phyloP scores from a whole-genome alignment of 2,888 invertebrate genomes.

The Julus scandinavius region DNA sequence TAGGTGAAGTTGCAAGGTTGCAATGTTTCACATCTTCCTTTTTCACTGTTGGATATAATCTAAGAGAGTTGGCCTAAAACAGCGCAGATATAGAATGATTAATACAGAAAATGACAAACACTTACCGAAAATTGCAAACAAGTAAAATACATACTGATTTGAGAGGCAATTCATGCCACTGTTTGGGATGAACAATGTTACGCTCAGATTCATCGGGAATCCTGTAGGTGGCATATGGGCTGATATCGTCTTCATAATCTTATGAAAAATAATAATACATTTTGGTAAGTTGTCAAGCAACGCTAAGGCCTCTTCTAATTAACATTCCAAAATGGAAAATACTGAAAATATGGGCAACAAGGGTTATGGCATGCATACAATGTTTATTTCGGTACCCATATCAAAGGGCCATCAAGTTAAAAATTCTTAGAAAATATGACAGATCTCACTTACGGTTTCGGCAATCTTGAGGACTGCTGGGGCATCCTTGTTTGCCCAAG shows the following conservation, averaged over 20 bases:
- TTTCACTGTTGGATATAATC: conserved; percentile 48
- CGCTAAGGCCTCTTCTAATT: no score
- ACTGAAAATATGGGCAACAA: no score
- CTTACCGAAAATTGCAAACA: not conserved
- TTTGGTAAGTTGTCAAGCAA: no score
- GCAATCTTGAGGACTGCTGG: conserved; percentile 44
- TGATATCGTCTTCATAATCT: conserved; percentile 56
- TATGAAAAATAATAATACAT: not conserved
- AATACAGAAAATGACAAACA: not conserved
- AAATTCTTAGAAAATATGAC: no score
- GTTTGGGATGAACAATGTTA: conserved; percentile 45
- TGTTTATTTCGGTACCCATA: no score
- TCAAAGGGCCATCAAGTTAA: not conserved
- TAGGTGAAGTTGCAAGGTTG: conserved; percentile 9
- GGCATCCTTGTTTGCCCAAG: conserved; percentile 33
- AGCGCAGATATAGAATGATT: not conserved
- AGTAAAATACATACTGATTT: conserved; percentile 54
- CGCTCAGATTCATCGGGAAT: conserved; percentile 55
- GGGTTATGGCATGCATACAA: no score
- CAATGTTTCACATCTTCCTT: conserved; percentile 45
- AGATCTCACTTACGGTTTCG: conserved; percentile 45
- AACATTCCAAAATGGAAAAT: no score
- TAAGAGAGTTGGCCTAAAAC: conserved; percentile 13
- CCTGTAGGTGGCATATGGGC: conserved; percentile 57
- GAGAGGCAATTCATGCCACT: conserved; percentile 56